These are phyloP conservation scores for Drosophila obscura DNA, from an alignment of 1,140 invertebrate genomes.

Conservation along the genomic window DNA sequence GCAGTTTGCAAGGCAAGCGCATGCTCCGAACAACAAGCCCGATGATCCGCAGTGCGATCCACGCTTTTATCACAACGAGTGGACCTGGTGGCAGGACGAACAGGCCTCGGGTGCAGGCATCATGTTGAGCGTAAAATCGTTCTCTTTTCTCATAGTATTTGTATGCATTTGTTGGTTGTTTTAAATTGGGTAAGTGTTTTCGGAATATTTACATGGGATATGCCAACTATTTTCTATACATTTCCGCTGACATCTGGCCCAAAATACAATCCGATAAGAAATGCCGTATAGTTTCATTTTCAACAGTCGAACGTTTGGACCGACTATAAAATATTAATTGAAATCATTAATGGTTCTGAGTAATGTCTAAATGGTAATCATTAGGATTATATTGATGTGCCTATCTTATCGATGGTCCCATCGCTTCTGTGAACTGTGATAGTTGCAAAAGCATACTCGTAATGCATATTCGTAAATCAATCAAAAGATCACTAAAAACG, in stretches of 20 bases:
- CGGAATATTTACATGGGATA: no score
- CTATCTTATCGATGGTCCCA: slow-evolving; percentile 25
- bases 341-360: slow-evolving; percentile 2
- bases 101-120: slow-evolving; percentile 1
- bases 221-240: no score
- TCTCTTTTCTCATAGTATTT: neutral
- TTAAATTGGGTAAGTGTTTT: neutral
- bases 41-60: slow-evolving; percentile 56
- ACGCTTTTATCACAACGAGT: slow-evolving; percentile 53
- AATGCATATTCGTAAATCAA: no score
- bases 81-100: slow-evolving; percentile 77
- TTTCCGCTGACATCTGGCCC: no score
- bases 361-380: slow-evolving; percentile 1
- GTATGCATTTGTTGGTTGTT: neutral
- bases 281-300: no score
- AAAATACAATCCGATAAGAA: no score
- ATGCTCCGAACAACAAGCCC: slow-evolving; percentile 58
- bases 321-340: neutral
- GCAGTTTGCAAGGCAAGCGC: slow-evolving; percentile 47
- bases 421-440: slow-evolving; percentile 22
- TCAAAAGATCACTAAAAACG: neutral
- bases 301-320: no score
- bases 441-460: slow-evolving; percentile 28
- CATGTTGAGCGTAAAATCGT: neutral
- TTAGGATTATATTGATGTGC: neutral